phyloP scores from a whole-genome alignment of 1,140 invertebrate genomes.

The Listronotus oregonensis region DNA sequence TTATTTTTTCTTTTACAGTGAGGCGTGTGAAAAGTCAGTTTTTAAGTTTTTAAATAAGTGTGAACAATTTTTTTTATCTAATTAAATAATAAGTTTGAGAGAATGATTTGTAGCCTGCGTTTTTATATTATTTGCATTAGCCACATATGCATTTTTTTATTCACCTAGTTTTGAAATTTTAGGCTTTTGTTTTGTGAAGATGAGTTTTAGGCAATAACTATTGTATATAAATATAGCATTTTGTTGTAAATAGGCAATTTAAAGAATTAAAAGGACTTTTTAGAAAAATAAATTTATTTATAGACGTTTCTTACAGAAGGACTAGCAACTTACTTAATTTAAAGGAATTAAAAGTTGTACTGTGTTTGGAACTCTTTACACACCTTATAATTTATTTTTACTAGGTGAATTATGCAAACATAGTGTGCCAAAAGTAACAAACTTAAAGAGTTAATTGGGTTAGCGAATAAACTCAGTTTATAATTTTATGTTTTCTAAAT shows the following conservation, averaged over 20 bases:
- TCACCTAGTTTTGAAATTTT: conserved; percentile 18
- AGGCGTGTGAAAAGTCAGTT: conserved; percentile 6
- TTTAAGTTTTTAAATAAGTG: conserved; percentile 13
- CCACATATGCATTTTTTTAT: conserved; percentile 25
- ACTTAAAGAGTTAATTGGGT: no score
- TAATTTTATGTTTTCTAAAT: no score
- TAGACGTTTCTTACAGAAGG: no score
- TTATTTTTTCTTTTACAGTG: conserved; percentile 25
- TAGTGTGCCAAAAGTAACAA: no score
- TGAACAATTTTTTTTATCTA: conserved; percentile 26
- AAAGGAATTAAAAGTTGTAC: no score
- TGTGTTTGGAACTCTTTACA: no score
- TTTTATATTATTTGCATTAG: conserved; percentile 26
- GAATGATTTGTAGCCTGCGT: conserved; percentile 24
- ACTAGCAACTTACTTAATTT: no score
- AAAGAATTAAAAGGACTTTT: conserved; percentile 7
- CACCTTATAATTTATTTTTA: no score
- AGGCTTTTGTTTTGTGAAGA: conserved; percentile 24
- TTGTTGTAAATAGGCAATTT: conserved; percentile 20
- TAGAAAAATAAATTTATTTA: background rate
- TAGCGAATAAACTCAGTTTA: no score
- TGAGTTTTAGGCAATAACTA: background rate
- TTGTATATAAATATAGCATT: conserved; percentile 12
- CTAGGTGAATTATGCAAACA: no score
- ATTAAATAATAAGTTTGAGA: conserved; percentile 10